These are phyloP conservation scores for Empidonax alnorum DNA, from an alignment of 2,113 vertebrate species.

Conservation along the genomic window DNA sequence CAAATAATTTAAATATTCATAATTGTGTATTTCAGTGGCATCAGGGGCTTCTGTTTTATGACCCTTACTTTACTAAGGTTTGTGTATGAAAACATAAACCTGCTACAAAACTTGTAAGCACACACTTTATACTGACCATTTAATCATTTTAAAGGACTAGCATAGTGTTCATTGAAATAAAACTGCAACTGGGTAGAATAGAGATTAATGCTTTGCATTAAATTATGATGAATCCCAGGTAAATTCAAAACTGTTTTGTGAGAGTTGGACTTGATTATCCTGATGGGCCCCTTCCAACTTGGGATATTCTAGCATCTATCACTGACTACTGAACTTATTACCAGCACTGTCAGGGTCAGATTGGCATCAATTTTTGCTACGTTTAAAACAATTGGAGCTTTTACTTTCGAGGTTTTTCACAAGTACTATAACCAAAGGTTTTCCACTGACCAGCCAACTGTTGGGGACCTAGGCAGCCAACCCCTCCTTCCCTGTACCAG, in stretches of 20 bases:
- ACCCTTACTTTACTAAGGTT: background rate
- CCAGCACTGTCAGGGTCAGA: background rate
- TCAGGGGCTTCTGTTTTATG: background rate
- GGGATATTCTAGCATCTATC: background rate
- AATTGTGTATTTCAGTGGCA: background rate
- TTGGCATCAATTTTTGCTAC: background rate
- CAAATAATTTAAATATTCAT: background rate
- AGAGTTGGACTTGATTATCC: background rate
- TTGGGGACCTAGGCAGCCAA: background rate
- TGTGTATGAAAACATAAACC: background rate
- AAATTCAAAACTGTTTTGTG: background rate
- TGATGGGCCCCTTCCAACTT: background rate
- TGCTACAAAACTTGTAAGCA: background rate
- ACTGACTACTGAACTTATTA: background rate
- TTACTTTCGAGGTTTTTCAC: background rate
- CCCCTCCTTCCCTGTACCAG: background rate
- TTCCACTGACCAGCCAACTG: background rate
- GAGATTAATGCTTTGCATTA: background rate
- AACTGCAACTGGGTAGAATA: background rate
- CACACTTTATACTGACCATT: background rate
- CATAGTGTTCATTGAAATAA: background rate
- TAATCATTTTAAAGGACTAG: background rate
- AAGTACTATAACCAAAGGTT: background rate
- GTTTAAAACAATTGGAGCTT: background rate
- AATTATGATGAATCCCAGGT: background rate